Percentiles rank a stretch among this genome's conserved stretches.
phyloP scores from a whole-genome alignment of 2,113 vertebrate species.

The Phrynosoma blainvillii region DNA sequence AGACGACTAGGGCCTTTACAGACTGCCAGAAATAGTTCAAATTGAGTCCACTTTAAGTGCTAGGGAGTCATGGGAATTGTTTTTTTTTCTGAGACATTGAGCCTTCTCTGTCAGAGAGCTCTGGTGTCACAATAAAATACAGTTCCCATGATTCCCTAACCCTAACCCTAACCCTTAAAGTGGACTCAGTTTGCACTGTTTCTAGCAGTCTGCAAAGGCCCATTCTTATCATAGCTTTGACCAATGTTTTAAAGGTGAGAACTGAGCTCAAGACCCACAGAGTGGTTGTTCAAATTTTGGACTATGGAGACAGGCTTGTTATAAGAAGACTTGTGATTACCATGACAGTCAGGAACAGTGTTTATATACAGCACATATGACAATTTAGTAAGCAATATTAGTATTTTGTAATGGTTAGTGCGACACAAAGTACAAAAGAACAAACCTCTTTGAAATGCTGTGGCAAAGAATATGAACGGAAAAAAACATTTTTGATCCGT shows the following conservation, averaged over 20 bases:
- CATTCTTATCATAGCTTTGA: not conserved
- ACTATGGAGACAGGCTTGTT: not conserved
- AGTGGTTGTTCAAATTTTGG: not conserved
- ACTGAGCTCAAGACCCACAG: not conserved
- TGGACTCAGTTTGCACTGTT: too few relatives aligned
- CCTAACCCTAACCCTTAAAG: too few relatives aligned
- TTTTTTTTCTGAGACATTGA: too few relatives aligned
- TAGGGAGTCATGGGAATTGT: too few relatives aligned
- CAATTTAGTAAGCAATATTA: not conserved
- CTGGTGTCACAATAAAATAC: too few relatives aligned
- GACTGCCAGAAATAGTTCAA: too few relatives aligned
- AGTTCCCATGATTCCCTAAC: too few relatives aligned
- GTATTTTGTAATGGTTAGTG: not conserved
- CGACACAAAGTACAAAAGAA: not conserved
- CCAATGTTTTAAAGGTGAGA: not conserved
- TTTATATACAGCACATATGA: not conserved
- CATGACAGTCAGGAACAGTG: not conserved
- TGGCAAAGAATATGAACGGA: constrained; percentile 68
- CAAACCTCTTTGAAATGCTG: constrained; percentile 82
- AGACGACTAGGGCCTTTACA: not conserved
- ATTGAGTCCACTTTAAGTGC: too few relatives aligned
- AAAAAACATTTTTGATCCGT: constrained; percentile 59
- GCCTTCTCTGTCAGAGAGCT: too few relatives aligned
- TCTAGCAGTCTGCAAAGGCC: too few relatives aligned
- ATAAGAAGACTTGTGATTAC: not conserved